A percentile compares a stretch with the other conserved stretches of the same genome.
These are phyloP conservation scores for Todus mexicanus DNA, from an alignment of 2,797 vertebrate genomes.

Conservation along the genomic window DNA sequence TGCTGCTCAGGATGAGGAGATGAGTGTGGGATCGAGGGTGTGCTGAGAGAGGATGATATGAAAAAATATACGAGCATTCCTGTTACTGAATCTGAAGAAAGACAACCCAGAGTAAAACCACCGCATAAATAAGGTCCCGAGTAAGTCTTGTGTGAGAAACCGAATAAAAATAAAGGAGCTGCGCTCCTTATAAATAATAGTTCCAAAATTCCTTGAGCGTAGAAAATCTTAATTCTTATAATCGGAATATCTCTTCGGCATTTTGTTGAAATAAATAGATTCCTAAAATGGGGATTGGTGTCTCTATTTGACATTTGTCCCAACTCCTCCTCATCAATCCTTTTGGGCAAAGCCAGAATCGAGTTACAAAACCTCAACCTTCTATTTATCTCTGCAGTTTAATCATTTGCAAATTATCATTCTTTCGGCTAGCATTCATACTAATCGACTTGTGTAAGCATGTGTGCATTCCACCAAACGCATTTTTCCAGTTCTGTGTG, in stretches of 20 bases:
- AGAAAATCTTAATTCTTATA: slow-evolving; percentile 37
- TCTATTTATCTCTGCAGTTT: not conserved
- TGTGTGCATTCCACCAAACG: not conserved
- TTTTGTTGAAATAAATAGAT: slow-evolving; percentile 41
- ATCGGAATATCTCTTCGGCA: not conserved
- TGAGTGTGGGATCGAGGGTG: not conserved
- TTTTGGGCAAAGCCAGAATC: not conserved
- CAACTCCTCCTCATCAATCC: not conserved
- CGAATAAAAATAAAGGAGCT: not conserved
- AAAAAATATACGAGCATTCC: not conserved
- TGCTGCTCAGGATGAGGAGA: not conserved
- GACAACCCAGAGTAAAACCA: not conserved
- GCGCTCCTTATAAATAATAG: not conserved
- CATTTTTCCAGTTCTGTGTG: not conserved
- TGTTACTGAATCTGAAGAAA: not conserved
- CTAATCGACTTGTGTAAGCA: not conserved
- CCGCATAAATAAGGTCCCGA: not conserved
- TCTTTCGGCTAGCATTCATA: not conserved
- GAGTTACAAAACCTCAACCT: not conserved
- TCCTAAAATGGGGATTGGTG: not conserved
- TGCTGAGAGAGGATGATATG: not conserved
- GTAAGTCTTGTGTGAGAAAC: not conserved
- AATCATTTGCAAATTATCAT: slow-evolving; percentile 43
- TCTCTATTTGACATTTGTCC: slow-evolving; percentile 12
- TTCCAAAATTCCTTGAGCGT: not conserved